phyloP scores from a whole-genome alignment of 2,888 invertebrate genomes.

The Choreutis nemorana region DNA sequence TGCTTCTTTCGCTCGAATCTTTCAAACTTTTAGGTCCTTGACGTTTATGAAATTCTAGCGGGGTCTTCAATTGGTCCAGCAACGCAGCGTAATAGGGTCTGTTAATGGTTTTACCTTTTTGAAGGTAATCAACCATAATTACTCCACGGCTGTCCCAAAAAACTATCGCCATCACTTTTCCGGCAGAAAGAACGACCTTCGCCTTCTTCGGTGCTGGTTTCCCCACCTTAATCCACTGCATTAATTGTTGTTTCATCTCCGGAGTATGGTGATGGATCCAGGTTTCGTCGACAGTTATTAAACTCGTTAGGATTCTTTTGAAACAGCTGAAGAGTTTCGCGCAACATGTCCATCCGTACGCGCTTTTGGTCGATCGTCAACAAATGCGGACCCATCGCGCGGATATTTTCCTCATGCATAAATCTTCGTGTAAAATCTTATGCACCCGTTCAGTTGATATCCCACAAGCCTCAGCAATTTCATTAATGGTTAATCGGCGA shows the following conservation, averaged over 20 bases:
- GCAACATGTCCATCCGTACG: too few species aligned
- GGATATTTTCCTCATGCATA: too few species aligned
- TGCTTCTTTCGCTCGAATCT: too few species aligned
- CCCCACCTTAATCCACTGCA: slow-evolving; percentile 6
- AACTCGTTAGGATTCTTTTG: too few species aligned
- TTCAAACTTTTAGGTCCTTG: too few species aligned
- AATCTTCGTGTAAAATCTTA: not conserved
- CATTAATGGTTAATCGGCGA: slow-evolving; percentile 4
- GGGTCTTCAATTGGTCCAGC: slow-evolving; percentile 5
- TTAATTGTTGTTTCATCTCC: slow-evolving; percentile 8
- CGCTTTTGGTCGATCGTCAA: too few species aligned
- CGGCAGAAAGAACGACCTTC: slow-evolving; percentile 11
- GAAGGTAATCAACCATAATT: slow-evolving; percentile 6
- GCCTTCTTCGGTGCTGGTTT: slow-evolving; percentile 10
- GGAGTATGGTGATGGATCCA: too few species aligned
- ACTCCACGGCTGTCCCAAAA: too few species aligned
- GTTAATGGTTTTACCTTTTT: slow-evolving; percentile 5
- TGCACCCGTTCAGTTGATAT: slow-evolving; percentile 3
- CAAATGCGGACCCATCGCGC: too few species aligned
- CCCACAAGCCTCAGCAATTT: slow-evolving; percentile 7
- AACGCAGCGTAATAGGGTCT: slow-evolving; percentile 4
- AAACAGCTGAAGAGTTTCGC: too few species aligned
- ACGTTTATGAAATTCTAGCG: too few species aligned
- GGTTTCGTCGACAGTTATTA: slow-evolving; percentile 7
- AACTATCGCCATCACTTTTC: slow-evolving; percentile 15